Percentiles rank a stretch among this genome's conserved stretches.
Conservation (phyloP, 2,797 vertebrate genomes). For the Acrocephalus scirpaceus region DNA sequence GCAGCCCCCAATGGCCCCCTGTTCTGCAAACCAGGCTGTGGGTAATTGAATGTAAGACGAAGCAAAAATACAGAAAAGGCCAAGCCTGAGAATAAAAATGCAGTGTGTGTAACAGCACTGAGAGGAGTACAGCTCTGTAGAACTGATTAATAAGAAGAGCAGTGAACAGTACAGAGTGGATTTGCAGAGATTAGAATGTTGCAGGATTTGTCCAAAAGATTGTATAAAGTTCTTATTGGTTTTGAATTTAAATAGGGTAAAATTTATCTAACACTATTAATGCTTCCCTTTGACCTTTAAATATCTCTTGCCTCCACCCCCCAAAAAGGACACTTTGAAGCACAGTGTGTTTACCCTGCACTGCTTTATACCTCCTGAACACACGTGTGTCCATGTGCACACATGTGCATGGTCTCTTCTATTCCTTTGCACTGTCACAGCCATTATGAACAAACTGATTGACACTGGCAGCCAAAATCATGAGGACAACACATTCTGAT, state of each 20-base stretch:
- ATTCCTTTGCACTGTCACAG: not conserved
- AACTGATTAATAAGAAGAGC: conserved; percentile 74
- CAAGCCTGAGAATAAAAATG: conserved; percentile 73
- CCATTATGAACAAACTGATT: not conserved
- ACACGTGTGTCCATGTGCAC: not conserved
- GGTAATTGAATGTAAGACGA: conserved; percentile 71
- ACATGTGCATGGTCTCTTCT: accelerated
- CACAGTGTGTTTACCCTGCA: not conserved
- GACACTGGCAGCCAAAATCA: not conserved
- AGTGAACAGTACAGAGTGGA: conserved; percentile 69
- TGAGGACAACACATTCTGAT: not conserved
- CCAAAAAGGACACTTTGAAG: conserved; percentile 15
- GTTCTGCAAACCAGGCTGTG: conserved; percentile 52
- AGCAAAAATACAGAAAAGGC: conserved; percentile 71
- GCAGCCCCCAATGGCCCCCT: conserved; percentile 16
- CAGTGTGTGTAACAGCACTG: conserved; percentile 46
- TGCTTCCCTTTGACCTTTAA: conserved; percentile 57
- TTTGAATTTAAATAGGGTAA: conserved; percentile 75
- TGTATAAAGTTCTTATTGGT: conserved; percentile 68
- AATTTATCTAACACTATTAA: conserved; percentile 52
- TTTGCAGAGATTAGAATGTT: conserved; percentile 76
- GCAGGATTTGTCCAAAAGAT: conserved; percentile 73
- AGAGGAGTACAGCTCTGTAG: conserved; percentile 61
- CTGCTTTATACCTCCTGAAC: not conserved
- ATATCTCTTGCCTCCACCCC: not conserved